phyloP scores from a whole-genome alignment of 2,888 invertebrate genomes.

The Dusona sp. region DNA sequence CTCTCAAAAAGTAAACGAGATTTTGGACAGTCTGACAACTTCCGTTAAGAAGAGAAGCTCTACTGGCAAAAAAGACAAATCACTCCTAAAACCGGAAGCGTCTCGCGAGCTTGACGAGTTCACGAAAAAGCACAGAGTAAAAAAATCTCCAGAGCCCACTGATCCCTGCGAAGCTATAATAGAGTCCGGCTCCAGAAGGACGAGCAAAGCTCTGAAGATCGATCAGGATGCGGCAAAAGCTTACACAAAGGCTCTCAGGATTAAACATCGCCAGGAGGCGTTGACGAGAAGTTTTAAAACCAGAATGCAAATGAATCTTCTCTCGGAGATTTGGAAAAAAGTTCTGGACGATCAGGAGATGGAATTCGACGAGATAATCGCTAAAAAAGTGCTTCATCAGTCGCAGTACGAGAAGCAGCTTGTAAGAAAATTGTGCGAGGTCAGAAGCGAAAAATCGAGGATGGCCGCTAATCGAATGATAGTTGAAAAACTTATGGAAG shows the following conservation, averaged over 20 bases:
- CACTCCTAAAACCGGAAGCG: not conserved
- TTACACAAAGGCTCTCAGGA: conserved; percentile 85
- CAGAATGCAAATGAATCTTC: conserved; percentile 85
- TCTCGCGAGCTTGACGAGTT: conserved; percentile 69
- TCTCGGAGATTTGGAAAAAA: conserved; percentile 86
- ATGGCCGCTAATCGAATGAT: conserved; percentile 86
- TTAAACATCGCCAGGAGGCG: conserved; percentile 83
- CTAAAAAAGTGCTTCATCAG: conserved; percentile 87
- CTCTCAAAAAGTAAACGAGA: conserved; percentile 25
- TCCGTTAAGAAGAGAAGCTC: conserved; percentile 14
- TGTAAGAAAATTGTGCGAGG: conserved; percentile 87
- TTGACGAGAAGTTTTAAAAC: conserved; percentile 85
- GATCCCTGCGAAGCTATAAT: conserved; percentile 49
- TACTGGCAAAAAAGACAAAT: not conserved
- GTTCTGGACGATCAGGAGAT: conserved; percentile 86
- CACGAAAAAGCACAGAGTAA: conserved; percentile 62
- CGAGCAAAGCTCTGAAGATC: conserved; percentile 15
- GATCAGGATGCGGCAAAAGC: conserved; percentile 65
- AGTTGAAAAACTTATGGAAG: conserved; percentile 85
- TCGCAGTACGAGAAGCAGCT: conserved; percentile 89
- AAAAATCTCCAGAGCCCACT: not conserved
- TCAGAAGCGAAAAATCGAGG: conserved; percentile 87
- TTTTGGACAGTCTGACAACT: not conserved
- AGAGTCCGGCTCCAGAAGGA: not conserved
- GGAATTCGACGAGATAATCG: conserved; percentile 85